phyloP scores from a whole-genome alignment of 2,797 vertebrate genomes.

The Enteromius thamalakanensis region DNA sequence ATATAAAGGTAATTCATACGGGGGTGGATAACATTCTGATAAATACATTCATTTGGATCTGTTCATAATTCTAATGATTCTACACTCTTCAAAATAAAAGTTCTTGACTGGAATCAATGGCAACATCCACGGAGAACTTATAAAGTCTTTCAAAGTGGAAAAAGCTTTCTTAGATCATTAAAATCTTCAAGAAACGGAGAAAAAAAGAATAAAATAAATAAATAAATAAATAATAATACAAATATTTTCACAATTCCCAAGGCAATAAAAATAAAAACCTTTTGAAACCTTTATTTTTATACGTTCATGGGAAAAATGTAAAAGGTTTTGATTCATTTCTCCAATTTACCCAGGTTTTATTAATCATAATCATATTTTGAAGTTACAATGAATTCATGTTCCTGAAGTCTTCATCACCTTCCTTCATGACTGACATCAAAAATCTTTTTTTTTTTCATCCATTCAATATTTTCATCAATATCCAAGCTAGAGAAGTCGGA shows the following conservation, averaged over 20 bases:
- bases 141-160: no score
- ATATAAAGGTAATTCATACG: slow-evolving; percentile 45
- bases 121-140: no score
- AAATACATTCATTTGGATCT: slow-evolving; percentile 44
- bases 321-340: neutral
- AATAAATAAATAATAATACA: no score
- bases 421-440: neutral
- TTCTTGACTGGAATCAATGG: neutral
- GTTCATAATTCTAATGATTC: slow-evolving; percentile 4
- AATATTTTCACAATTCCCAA: no score
- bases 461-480: neutral
- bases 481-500: neutral
- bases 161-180: no score
- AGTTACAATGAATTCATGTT: neutral
- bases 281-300: neutral
- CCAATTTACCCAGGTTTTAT: neutral
- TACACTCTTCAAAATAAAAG: neutral
- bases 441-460: neutral
- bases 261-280: no score
- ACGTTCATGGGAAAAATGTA: neutral
- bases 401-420: neutral
- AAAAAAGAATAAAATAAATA: no score
- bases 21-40: slow-evolving; percentile 45
- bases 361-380: neutral
- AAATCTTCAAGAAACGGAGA: no score